Conservation (phyloP, 2,113 vertebrate species). For the Oryzias woworae region DNA sequence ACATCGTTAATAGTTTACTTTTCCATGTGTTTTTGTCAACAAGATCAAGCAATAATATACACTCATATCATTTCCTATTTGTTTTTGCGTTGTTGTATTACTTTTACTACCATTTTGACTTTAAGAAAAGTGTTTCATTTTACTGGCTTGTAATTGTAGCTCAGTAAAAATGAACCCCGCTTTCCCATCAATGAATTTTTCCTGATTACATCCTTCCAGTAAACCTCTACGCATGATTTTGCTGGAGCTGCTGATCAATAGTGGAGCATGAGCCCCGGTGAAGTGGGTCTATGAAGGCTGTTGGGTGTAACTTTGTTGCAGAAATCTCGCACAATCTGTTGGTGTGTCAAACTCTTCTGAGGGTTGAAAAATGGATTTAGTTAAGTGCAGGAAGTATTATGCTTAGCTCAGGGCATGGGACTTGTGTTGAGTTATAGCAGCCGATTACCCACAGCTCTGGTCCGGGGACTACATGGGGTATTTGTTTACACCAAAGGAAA, state of each 20-base stretch:
- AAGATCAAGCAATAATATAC: too few relatives aligned
- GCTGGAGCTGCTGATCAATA: background rate
- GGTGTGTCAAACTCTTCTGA: constrained; percentile 54
- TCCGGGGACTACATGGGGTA: constrained; percentile 62
- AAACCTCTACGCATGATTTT: background rate
- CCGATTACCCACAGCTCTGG: constrained; percentile 67
- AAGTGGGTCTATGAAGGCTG: background rate
- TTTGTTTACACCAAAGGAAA: constrained; percentile 77
- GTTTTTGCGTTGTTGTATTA: too few relatives aligned
- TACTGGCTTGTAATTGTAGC: too few relatives aligned
- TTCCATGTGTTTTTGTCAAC: too few relatives aligned
- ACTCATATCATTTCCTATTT: too few relatives aligned
- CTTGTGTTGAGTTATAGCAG: constrained; percentile 71
- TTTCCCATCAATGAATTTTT: too few relatives aligned
- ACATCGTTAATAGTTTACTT: too few relatives aligned
- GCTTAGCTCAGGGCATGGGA: constrained; percentile 70
- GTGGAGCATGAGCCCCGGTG: too few relatives aligned
- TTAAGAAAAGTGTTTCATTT: too few relatives aligned
- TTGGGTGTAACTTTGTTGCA: constrained; percentile 34
- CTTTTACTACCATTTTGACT: too few relatives aligned
- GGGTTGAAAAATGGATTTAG: constrained; percentile 71
- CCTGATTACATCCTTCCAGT: background rate
- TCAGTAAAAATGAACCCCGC: too few relatives aligned
- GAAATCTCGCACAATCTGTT: constrained; percentile 38
- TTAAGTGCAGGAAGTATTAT: constrained; percentile 77